Percentiles rank a stretch among this genome's conserved stretches.
Evolutionary conservation across 2,113 vertebrate species (phyloP).

Genomic region (Heloderma charlesbogerti): DNA sequence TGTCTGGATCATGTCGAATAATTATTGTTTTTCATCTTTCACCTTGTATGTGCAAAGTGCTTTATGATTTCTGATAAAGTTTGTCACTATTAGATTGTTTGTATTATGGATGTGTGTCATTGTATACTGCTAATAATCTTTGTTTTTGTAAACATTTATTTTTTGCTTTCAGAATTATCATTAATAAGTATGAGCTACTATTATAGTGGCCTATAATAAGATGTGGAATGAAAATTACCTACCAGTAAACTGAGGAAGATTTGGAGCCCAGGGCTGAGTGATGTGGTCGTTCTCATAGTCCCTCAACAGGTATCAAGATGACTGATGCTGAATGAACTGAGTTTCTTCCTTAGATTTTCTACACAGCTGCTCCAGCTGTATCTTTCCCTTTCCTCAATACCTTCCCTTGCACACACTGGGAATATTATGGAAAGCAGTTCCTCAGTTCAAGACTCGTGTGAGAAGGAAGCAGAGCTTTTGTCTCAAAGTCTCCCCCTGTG

Average conservation of each 20-base stretch:
- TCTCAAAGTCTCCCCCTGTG: neutral
- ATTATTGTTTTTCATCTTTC: neutral
- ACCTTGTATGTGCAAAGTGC: neutral
- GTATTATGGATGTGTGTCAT: too few species aligned
- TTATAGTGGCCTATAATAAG: neutral
- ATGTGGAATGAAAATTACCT: constrained; percentile 44
- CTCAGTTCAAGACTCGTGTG: neutral
- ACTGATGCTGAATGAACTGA: constrained; percentile 44
- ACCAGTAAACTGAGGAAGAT: constrained; percentile 63
- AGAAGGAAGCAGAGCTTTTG: neutral
- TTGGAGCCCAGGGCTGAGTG: constrained; percentile 45
- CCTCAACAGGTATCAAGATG: neutral
- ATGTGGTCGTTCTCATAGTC: constrained; percentile 65
- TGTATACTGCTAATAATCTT: neutral
- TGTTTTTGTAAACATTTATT: neutral
- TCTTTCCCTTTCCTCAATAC: neutral
- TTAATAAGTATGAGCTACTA: neutral
- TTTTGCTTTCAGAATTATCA: neutral
- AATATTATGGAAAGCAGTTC: neutral
- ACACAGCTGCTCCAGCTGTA: constrained; percentile 44
- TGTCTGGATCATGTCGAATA: neutral
- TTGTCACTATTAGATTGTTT: neutral
- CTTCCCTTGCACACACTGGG: neutral
- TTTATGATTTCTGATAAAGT: neutral
- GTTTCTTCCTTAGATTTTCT: constrained; percentile 29